Evolutionary conservation across 2,888 invertebrate species (phyloP).

Genomic region (Eristalinus sepulchralis): DNA sequence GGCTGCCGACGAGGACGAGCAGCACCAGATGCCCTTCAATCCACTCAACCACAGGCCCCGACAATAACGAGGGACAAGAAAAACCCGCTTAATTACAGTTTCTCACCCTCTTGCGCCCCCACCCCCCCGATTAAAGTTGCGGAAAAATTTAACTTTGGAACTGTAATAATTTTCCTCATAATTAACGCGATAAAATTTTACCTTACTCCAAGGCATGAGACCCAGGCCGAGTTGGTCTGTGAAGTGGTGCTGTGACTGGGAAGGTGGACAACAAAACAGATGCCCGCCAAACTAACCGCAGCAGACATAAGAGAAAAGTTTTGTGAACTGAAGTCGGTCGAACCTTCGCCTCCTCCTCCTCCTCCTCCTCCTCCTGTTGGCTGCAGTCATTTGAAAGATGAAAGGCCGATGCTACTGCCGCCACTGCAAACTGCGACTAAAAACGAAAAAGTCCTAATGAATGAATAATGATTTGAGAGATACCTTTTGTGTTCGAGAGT

Average conservation of each 20-base stretch:
- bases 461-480: slow-evolving; percentile 61
- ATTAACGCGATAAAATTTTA: slow-evolving; percentile 45
- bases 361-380: no score
- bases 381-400: slow-evolving; percentile 16
- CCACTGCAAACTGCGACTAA: slow-evolving; percentile 12
- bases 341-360: no score
- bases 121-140: slow-evolving; percentile 26
- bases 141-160: neutral
- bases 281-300: slow-evolving; percentile 48
- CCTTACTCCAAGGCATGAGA: slow-evolving; percentile 20
- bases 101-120: neutral
- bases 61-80: neutral
- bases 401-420: slow-evolving; percentile 25
- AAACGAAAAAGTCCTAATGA: slow-evolving; percentile 43
- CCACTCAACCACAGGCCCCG: neutral
- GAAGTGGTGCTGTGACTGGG: neutral
- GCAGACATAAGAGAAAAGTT: neutral
- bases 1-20: neutral
- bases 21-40: neutral
- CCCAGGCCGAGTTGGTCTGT: no score
- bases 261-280: neutral
- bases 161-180: slow-evolving; percentile 17
- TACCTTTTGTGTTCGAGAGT: slow-evolving; percentile 16
- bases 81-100: slow-evolving; percentile 51
- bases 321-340: neutral